Base-by-base conservation (phyloP, 2,888 invertebrate species). In the Drosophila kanekoi region DNA sequence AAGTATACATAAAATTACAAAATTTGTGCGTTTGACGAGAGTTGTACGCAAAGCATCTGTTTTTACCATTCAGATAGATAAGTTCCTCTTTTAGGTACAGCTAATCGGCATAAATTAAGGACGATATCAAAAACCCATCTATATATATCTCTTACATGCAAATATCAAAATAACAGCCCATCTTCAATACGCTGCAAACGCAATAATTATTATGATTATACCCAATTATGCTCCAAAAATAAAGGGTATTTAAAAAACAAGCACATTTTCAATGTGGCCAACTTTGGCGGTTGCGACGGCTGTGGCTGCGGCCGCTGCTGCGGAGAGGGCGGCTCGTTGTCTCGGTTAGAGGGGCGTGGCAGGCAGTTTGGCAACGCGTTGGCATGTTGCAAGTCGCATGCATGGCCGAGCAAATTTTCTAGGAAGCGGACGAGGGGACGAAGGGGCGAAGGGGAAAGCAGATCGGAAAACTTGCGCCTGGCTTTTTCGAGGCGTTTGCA, bases 361-460 rank as follows among this genome's bases (percentile, higher is more conserved):
- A 57, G 60, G 56, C 65, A 45, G 67, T 68, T 76, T 75, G 75
- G 70, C 78, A 79, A 73, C 73, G 70, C 66, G 60, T 66, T 79
- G 79, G 72, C 78, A 76, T 59, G 65, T 61, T 74, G 69, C 75
- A 56, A 56, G 60, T 62, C 52, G 48, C 53, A 62, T 51, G 61
- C 47, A 69, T 51, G 40, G 60, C 44, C 16, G 16, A 37, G 37
- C 54, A 52, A 59, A 59, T 60, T 58, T 47, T 28, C 45, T 18
- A 37, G 35, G 18, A 28, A 8, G 0, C 28, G 28, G 8, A 28
- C 11, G n/a, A 23, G 33, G 13, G 32, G 11, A n/a, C 8, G 13
- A 18, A 33, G n/a, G 20, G n/a, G 8, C 13, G n/a, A n/a, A 23
- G 41, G 35, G 40, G 43, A 54, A 69, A 48, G 47, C 58, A 57